Evolutionary conservation across 2,888 invertebrate species (phyloP).

Genomic region (Coenonympha glycerion): DNA sequence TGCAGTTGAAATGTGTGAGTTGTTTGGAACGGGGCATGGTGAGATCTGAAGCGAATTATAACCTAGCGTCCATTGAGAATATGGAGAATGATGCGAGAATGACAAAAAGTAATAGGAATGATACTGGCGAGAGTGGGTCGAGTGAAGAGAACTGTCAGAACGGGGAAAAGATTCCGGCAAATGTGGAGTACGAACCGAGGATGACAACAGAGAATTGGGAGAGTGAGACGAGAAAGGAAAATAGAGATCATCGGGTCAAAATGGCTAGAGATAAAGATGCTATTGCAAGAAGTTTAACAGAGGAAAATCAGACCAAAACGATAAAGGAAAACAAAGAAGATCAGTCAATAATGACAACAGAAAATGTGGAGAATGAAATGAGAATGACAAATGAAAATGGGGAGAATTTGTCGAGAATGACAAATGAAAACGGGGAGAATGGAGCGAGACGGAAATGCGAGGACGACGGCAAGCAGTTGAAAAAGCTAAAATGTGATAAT

Average conservation of each 20-base stretch:
- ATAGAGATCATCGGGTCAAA: background rate
- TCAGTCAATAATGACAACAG: background rate
- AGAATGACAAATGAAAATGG: background rate
- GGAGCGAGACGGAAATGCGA: conserved; percentile 48
- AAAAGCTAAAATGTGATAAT: conserved; percentile 73
- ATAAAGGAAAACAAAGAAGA: background rate
- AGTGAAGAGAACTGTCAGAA: background rate
- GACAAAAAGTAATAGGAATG: background rate
- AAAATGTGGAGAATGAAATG: background rate
- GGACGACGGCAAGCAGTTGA: conserved; percentile 49
- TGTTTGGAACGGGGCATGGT: conserved; percentile 52
- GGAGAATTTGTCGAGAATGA: background rate
- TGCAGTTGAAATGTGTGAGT: conserved; percentile 45
- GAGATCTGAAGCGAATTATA: conserved; percentile 59
- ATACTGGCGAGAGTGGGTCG: background rate
- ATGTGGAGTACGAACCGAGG: background rate
- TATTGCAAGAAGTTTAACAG: too few relatives aligned
- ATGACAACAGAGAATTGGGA: background rate
- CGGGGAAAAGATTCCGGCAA: background rate
- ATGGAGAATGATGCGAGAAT: background rate
- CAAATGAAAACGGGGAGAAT: conserved; percentile 27
- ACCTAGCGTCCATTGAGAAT: conserved; percentile 42
- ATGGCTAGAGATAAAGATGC: background rate
- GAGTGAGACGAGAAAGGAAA: background rate
- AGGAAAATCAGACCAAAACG: background rate